A percentile compares a stretch with the other conserved stretches of the same genome.
Conservation (phyloP, 2,888 invertebrate species). For the Xiphydria camelus region DNA sequence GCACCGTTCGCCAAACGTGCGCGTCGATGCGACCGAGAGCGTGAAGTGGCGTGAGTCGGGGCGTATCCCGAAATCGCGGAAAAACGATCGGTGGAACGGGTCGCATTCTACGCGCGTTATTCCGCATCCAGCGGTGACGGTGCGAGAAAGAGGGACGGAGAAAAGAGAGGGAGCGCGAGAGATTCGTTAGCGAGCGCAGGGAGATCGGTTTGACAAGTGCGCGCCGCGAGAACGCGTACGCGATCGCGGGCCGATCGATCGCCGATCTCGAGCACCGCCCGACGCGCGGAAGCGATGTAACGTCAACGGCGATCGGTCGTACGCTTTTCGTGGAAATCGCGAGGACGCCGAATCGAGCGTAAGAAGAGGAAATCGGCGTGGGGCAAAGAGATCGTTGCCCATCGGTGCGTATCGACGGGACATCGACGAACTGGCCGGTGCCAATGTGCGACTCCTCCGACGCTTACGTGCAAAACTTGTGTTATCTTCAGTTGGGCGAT, state of each 20-base stretch:
- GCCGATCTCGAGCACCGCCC: constrained; percentile 1
- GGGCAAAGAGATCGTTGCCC: too few species aligned
- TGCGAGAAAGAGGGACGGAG: neutral
- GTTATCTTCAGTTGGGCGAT: constrained; percentile 52
- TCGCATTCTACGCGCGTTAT: constrained; percentile 20
- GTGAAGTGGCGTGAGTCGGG: too few species aligned
- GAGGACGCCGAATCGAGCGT: too few species aligned
- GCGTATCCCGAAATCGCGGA: constrained; percentile 40
- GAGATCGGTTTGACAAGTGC: constrained; percentile 24
- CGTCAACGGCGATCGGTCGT: neutral
- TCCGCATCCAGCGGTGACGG: neutral
- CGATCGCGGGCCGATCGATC: neutral
- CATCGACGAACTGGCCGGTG: constrained; percentile 15
- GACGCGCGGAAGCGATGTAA: constrained; percentile 10
- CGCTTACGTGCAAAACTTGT: constrained; percentile 52
- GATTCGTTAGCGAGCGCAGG: too few species aligned
- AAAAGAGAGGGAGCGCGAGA: too few species aligned
- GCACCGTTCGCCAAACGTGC: too few species aligned
- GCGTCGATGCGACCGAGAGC: too few species aligned
- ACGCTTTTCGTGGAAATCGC: too few species aligned
- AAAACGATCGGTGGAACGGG: constrained; percentile 11
- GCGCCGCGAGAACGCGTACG: too few species aligned
- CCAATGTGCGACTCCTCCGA: constrained; percentile 56
- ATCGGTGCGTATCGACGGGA: too few species aligned
- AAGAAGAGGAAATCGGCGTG: too few species aligned